A percentile compares a stretch with the other conserved stretches of the same genome.
These are phyloP conservation scores for Chondrosia reniformis DNA, from an alignment of 37 sponge, comb jelly and placozoan species.

Conservation along the genomic window DNA sequence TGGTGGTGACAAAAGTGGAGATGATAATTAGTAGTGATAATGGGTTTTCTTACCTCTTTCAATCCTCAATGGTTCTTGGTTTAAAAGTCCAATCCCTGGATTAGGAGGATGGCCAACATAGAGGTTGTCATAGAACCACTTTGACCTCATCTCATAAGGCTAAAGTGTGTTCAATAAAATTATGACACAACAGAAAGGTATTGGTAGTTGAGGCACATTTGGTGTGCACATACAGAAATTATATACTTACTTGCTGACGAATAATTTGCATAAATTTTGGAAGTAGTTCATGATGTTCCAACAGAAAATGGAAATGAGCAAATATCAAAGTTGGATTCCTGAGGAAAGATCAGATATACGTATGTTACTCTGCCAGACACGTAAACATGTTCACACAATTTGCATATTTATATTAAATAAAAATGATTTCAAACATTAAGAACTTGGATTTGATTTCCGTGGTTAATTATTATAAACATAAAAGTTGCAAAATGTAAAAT, in stretches of 20 bases:
- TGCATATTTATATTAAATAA: background rate
- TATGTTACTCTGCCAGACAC: background rate
- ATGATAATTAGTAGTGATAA: background rate
- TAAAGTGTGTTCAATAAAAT: background rate
- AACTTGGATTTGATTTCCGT: too few species aligned
- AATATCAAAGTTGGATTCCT: constrained; percentile 84
- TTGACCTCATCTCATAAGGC: constrained; percentile 81
- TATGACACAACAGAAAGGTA: background rate
- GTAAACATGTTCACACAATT: background rate
- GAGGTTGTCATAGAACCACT: constrained; percentile 98
- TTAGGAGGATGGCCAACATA: constrained; percentile 50
- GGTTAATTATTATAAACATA: too few species aligned
- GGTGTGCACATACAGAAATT: background rate
- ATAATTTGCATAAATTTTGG: constrained; percentile 76
- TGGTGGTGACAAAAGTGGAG: background rate
- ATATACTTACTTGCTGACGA: constrained; percentile 37
- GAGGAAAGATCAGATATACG: background rate
- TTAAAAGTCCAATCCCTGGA: constrained; percentile 26
- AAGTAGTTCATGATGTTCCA: constrained; percentile 63
- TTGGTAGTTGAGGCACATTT: background rate
- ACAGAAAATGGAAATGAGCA: constrained; percentile 86
- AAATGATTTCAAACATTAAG: too few species aligned
- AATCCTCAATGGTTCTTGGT: constrained; percentile 47
- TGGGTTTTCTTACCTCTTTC: constrained; percentile 55
- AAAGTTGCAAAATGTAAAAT: too few species aligned